Evolutionary conservation across 2,888 invertebrate genomes (phyloP), one percentile per base, ranked within the genome.

Genomic region (Mythimna pallens): DNA sequence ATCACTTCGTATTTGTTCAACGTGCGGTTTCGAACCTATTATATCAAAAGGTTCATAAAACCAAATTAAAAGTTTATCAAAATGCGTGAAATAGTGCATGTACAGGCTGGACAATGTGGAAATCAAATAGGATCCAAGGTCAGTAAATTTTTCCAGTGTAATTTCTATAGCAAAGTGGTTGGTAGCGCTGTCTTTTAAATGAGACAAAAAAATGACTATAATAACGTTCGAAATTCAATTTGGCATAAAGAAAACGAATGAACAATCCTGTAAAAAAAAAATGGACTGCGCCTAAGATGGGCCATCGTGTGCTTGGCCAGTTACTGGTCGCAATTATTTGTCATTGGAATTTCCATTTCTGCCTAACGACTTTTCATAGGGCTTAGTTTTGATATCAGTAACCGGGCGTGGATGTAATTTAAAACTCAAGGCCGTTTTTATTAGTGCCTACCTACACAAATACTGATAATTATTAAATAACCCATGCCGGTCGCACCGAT

Each of bases 121-220:
- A 99, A 99, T 94, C 99, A 99, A 95, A 99, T 99, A 90, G 99
- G 99, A 85, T 98, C 99, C 68, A 99, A 99, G 97, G 98, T 98
- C 95, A 90, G 88, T 62, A 65, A 52, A 50, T 43, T 65, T 68
- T 72, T 66, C 54, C 63, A 57, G 22, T 78, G 20, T 6, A 75
- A 8, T 77, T 80, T 66, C 7, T 59, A 1, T 52, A 61, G 47
- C 4, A 10, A 6, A 61, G 40, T 63, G 50, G 6, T 62, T 47
- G 17, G 20, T 7, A 20, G 43, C 43, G 62, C 22, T 63, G 34
- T 63, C 34, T 70, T 34, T 54, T 10, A n/a, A 25, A 36, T 3
- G n/a, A n/a, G 52, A 40, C 47, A 43, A n/a, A 55, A 30, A 62
- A 76, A 78, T 65, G 12, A 14, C 40, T 43, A 0, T 55, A 25